phyloP scores from a whole-genome alignment of 2,797 vertebrate species.

The Hephaestus fuliginosus region DNA sequence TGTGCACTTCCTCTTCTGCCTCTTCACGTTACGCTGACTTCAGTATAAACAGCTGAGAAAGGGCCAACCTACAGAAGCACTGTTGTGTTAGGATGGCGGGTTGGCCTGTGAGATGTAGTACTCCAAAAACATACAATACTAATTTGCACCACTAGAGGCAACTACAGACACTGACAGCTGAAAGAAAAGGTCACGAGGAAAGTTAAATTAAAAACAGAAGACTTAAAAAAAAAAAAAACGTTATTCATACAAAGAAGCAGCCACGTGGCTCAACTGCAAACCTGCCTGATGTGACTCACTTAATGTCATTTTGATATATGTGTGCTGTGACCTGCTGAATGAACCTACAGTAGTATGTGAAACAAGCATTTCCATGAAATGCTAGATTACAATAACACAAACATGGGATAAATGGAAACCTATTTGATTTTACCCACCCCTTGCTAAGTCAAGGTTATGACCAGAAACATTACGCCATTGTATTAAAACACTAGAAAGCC shows the following conservation, averaged over 20 bases:
- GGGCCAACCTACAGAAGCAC: constrained; percentile 50
- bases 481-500: constrained; percentile 49
- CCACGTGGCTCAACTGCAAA: background rate
- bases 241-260: constrained; percentile 2
- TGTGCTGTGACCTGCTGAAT: background rate
- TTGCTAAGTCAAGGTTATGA: constrained; percentile 41
- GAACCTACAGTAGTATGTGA: background rate
- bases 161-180: background rate
- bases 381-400: background rate
- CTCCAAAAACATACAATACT: background rate
- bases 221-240: background rate
- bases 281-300: background rate
- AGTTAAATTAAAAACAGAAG: constrained; percentile 5
- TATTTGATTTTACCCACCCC: background rate
- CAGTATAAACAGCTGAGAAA: constrained; percentile 78
- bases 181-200: background rate
- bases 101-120: constrained; percentile 1
- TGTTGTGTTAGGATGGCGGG: constrained; percentile 25
- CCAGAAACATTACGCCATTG: constrained; percentile 37
- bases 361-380: constrained; percentile 22
- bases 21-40: constrained; percentile 80
- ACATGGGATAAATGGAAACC: constrained; percentile 1
- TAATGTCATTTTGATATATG: background rate
- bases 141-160: constrained; percentile 22
- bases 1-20: constrained; percentile 81